Base-by-base conservation (phyloP, 2,797 vertebrate genomes). In the Diceros bicornis region DNA sequence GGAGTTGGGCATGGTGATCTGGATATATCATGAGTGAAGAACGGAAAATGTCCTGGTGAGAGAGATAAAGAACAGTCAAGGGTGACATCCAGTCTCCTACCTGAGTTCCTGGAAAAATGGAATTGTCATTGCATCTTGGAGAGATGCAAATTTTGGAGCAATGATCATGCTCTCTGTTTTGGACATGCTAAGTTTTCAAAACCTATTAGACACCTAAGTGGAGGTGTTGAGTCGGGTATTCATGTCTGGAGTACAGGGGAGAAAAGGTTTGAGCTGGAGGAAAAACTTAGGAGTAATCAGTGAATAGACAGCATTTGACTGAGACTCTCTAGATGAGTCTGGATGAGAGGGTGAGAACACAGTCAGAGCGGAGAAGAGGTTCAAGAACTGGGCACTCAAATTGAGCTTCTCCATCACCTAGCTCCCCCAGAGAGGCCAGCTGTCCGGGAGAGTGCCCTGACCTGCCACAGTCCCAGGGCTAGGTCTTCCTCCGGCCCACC, bases 41-140 rank as follows among this genome's bases (percentile, higher is more conserved):
- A 59, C 4, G 71, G 44, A 62, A 27, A 50, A n/a, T 59, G 62
- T 91, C 64, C 34, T 52, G 11, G 61, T 16, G 6, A 84, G 37
- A 92, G 41, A 92, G 89, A 77, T 29, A 74, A 77, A 25, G 37
- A 87, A 82, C 27, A 44, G 17, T 88, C 75, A 94, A 29, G 18
- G 34, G 59, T 44, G n/a, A 47, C 52, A 81, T 69, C 91, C 27
- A 90, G 34, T 69, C 82, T 96, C 88, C 61, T 21, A 91, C 23
- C 18, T 23, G 27, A 61, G 44, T 89, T 88, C 75, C 85, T 79
- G 9, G 66, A 59, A 78, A 94, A 66, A 91, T 82, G 27, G 66
- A 68, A 77, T 77, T 94, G 44, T 47, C 52, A 72, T 37, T 78
- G 18, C 62, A 79, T 78, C 62, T 57, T 62, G 25, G 61, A 37